Evolutionary conservation across 2,888 invertebrate species (phyloP).

Genomic region (Taphrorychus bicolor): DNA sequence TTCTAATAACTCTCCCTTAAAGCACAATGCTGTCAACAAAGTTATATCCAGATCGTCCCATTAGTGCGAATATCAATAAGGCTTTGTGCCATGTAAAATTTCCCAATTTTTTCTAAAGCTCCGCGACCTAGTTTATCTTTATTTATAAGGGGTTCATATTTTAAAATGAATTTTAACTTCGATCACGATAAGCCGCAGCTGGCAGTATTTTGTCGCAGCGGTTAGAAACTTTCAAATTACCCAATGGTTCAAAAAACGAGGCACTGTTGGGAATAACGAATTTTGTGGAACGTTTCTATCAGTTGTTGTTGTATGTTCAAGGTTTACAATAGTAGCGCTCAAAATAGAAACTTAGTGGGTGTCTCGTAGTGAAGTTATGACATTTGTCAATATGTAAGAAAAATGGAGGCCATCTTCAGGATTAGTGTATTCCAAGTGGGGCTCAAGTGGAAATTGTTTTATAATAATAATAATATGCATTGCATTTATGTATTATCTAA

Average conservation of each 20-base stretch:
- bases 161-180: background rate
- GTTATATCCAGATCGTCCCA: background rate
- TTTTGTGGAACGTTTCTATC: too few species aligned
- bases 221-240: background rate
- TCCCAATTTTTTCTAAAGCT: background rate
- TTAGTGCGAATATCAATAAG: background rate
- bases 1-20: background rate
- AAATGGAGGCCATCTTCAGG: too few species aligned
- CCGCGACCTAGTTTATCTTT: background rate
- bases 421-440: too few species aligned
- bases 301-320: too few species aligned
- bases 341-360: too few species aligned
- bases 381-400: too few species aligned
- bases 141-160: background rate
- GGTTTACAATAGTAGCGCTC: too few species aligned
- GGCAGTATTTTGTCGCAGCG: background rate
- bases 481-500: too few species aligned
- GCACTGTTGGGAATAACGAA: too few species aligned
- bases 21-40: background rate
- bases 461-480: too few species aligned
- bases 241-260: background rate
- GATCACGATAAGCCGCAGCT: background rate
- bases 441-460: too few species aligned
- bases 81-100: background rate
- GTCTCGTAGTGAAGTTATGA: too few species aligned